Evolutionary conservation across 2,113 vertebrate species (phyloP), one percentile per base, ranked within the genome.

Genomic region (Cochlearius cochlearius): DNA sequence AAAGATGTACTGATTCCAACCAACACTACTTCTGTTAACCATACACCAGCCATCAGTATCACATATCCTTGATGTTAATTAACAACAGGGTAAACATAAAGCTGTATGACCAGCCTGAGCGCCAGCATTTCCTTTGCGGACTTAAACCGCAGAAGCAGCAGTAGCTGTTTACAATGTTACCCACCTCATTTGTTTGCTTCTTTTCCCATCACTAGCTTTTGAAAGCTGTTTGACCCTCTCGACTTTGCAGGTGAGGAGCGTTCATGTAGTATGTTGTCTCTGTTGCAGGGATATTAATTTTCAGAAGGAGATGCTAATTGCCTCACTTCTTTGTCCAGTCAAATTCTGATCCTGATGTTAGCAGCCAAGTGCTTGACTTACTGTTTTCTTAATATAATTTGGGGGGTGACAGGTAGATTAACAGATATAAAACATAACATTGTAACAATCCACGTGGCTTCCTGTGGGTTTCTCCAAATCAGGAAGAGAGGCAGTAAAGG

Each of bases 271-370:
- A 76, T 12, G 34, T 23, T 73, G 75, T 66, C 55, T 83, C 75
- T 88, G 63, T 50, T 80, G 69, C 29, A 58, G 47, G 59, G 63
- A 92, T 91, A 94, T 83, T 92, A 77, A 93, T 94, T 96, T 88
- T 88, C 88, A 92, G 83, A 32, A 85, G 2, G 17, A 88, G 72
- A 93, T 80, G 72, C 52, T 97, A 96, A 97, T 73, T 90, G 50
- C 72, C 68, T 91, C 67, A 25, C 39, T 72, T 72, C 55, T 86
- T 60, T 41, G 63, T 45, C 72, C 86, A 92, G 62, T 38, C 86
- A 80, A 77, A 83, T 74, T 73, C 32, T 69, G 75, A 60, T 66
- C 67, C 26, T 56, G 16, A 59, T 53, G n/a, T 41, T 29, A 92
- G 71, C 81, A 86, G 50, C 36, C 71, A 86, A 90, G 67, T 25